Evolutionary conservation across 2,888 invertebrate genomes (phyloP).

Genomic region (Drosophila neonasuta): DNA sequence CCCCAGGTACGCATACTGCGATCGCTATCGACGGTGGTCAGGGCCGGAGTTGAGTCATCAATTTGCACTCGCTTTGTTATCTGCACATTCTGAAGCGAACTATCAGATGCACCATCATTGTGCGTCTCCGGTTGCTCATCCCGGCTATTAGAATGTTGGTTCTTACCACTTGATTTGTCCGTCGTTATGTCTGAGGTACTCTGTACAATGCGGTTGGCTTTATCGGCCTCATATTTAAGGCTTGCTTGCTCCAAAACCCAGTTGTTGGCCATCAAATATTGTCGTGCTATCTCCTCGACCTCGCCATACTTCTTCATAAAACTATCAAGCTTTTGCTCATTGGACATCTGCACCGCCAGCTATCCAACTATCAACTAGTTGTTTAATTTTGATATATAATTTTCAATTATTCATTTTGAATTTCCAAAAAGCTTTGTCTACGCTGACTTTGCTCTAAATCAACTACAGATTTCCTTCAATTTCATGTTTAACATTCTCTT

Average conservation of each 20-base stretch:
- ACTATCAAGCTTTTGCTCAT: slow-evolving; percentile 63
- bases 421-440: slow-evolving; percentile 14
- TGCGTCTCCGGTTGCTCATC: slow-evolving; percentile 23
- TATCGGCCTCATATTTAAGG: slow-evolving; percentile 51
- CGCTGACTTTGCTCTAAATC: slow-evolving; percentile 36
- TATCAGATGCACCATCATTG: slow-evolving; percentile 35
- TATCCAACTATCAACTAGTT: slow-evolving; percentile 22
- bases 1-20: slow-evolving; percentile 65
- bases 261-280: slow-evolving; percentile 49
- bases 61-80: slow-evolving; percentile 42
- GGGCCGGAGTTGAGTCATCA: slow-evolving; percentile 59
- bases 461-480: neutral
- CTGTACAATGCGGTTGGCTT: slow-evolving; percentile 4
- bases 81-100: slow-evolving; percentile 10
- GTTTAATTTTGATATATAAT: slow-evolving; percentile 29
- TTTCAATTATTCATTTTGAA: slow-evolving; percentile 23
- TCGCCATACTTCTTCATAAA: slow-evolving; percentile 63
- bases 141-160: neutral
- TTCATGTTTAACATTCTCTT: neutral
- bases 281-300: slow-evolving; percentile 49
- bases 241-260: slow-evolving; percentile 61
- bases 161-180: slow-evolving; percentile 7
- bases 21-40: slow-evolving; percentile 61
- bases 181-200: neutral
- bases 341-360: slow-evolving; percentile 55